A percentile compares a stretch with the other conserved stretches of the same genome.
Conservation (phyloP, 1,140 invertebrate species). For the Linepithema humile region DNA sequence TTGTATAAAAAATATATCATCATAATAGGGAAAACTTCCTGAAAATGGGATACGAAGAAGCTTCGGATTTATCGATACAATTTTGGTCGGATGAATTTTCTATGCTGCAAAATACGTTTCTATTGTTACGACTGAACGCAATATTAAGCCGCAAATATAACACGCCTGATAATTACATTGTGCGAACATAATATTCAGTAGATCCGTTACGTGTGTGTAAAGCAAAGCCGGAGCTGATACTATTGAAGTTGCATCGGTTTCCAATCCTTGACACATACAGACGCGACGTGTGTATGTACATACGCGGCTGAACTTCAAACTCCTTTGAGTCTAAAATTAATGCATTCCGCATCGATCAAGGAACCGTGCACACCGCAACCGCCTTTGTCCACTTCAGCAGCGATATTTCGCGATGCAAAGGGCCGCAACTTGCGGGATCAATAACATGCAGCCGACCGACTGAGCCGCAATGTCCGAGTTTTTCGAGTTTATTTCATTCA, state of each 20-base stretch:
- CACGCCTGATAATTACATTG: background rate
- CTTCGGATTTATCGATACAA: background rate
- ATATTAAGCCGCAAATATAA: background rate
- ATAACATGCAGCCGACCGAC: conserved; percentile 35
- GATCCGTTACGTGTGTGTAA: background rate
- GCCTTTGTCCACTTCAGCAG: conserved; percentile 26
- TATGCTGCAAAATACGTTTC: background rate
- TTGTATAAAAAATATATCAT: background rate
- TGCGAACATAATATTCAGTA: too few relatives aligned
- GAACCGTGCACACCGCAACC: conserved; percentile 6
- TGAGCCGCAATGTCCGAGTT: conserved; percentile 33
- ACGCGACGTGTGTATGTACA: background rate
- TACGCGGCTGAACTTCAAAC: background rate
- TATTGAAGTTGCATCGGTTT: background rate
- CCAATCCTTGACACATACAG: background rate
- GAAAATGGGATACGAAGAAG: background rate
- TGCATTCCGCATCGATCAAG: conserved; percentile 36
- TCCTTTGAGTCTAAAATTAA: conserved; percentile 17
- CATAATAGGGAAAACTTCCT: background rate
- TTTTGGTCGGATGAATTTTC: background rate
- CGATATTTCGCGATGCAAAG: conserved; percentile 43
- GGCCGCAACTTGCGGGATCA: conserved; percentile 47
- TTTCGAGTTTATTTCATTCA: conserved; percentile 28
- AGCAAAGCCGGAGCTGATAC: background rate
- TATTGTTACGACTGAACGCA: background rate